Base-by-base conservation (phyloP, 1,140 invertebrate species). In the Brachionus paranguensis region DNA sequence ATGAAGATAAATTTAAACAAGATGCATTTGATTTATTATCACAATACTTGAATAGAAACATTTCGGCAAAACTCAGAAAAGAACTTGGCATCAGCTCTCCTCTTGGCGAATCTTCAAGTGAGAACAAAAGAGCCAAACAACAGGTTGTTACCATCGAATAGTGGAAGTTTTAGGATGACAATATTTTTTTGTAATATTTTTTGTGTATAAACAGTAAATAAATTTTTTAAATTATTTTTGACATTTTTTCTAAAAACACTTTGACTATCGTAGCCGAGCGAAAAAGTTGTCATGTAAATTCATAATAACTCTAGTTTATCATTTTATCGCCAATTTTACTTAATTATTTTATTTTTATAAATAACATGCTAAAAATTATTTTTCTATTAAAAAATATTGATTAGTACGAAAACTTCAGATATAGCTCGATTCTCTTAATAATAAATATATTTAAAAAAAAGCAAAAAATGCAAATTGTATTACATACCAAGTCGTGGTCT, bases 91-190 rank as follows among this genome's bases (percentile, higher is more conserved):
- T 76, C 6, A 50, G 20, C 11, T 76, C 72, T 47, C 72, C 72
- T 12, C 33, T 76, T 3, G 29, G 12, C 14, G 72, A 76, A 50
- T 47, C 17, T 10, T 24, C 41, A 24, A 76, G 72, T 11, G 72
- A 76, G 20, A 76, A 76, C 45, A 76, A 76, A 76, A 33, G 72
- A 76, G 45, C 45, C 11, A 76, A 76, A 50, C 41, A 76, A 29
- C 20, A 47, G 14, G 4, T 47, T 8, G 45, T 76, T 24, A 76
- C 72, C 11, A 27, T 76, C 7, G 72, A 76, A 17, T 76, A 76
- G 41, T 7, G 12, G 10, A 43, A 43, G 17, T 20, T 10, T 64
- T 64, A 1, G 5, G 1, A n/a, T n/a, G n/a, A 50, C 47, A n/a
- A 4, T 50, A 14, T 50, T 14, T 50, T 47, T 50, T 17, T 1